Conservation (phyloP, 2,888 invertebrate genomes). For the Pristionchus maxplancki region DNA sequence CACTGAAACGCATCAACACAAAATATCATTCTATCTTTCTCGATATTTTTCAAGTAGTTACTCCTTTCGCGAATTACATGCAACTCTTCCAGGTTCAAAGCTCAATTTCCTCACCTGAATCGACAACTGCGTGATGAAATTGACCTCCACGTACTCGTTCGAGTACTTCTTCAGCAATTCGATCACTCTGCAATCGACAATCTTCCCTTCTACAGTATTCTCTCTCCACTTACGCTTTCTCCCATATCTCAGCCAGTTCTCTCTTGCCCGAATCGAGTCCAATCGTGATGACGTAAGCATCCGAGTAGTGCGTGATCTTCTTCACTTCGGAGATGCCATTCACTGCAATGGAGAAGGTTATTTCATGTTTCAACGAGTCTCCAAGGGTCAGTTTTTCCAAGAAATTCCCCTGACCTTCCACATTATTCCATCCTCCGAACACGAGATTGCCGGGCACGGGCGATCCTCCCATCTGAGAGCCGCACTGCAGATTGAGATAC, state of each 20-base stretch:
- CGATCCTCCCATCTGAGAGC: not conserved
- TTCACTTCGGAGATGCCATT: not conserved
- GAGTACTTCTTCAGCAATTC: not conserved
- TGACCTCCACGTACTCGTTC: not conserved
- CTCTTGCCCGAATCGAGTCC: slow-evolving; percentile 3
- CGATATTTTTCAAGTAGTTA: no score
- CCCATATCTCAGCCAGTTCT: slow-evolving; percentile 50
- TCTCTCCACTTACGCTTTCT: slow-evolving; percentile 24
- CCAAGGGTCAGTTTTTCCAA: no score
- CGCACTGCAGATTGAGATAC: not conserved
- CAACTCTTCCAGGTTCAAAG: not conserved
- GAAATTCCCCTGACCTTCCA: no score
- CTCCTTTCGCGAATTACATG: no score
- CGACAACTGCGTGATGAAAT: slow-evolving; percentile 11
- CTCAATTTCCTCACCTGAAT: not conserved
- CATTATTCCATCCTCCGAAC: slow-evolving; percentile 43
- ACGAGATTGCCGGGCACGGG: slow-evolving; percentile 7
- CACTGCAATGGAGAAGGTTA: not conserved
- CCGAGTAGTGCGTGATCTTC: slow-evolving; percentile 7
- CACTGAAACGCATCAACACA: no score
- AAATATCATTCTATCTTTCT: no score
- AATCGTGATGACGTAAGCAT: slow-evolving; percentile 39
- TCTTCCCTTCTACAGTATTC: not conserved
- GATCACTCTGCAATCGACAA: slow-evolving; percentile 41
- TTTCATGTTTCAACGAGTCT: not conserved